These are phyloP conservation scores for Nymphalis polychloros DNA, from an alignment of 2,888 invertebrate species.

Conservation along the genomic window DNA sequence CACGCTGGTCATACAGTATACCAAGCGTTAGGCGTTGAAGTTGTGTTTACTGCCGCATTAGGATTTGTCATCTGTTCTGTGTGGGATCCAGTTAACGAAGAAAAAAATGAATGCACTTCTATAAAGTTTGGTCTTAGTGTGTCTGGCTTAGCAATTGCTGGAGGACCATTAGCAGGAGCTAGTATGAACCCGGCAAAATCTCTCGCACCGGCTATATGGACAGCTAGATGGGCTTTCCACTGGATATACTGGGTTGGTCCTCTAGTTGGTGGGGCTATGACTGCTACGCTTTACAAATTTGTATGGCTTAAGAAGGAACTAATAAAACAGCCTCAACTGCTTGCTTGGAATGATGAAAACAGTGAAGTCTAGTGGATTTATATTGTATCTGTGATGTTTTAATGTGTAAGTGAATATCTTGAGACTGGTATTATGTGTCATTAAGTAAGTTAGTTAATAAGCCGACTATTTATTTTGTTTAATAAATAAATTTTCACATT, in stretches of 20 bases:
- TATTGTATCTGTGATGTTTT: too few relatives aligned
- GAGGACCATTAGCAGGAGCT: conserved; percentile 86
- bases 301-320: conserved; percentile 50
- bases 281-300: conserved; percentile 57
- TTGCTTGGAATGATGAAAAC: conserved; percentile 20
- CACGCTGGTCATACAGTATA: conserved; percentile 66
- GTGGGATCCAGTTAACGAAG: conserved; percentile 86
- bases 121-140: conserved; percentile 86
- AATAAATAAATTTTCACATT: background rate
- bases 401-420: too few relatives aligned
- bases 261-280: conserved; percentile 53
- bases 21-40: conserved; percentile 84
- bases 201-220: conserved; percentile 87
- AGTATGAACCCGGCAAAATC: conserved; percentile 88
- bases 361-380: background rate
- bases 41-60: conserved; percentile 83
- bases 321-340: conserved; percentile 7
- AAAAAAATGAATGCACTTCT: conserved; percentile 84
- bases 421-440: too few relatives aligned
- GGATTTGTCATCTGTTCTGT: conserved; percentile 85
- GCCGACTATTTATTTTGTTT: background rate
- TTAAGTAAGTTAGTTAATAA: too few relatives aligned
- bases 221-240: conserved; percentile 83
- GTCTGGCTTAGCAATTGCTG: conserved; percentile 83
- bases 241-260: conserved; percentile 89